Percentiles rank a stretch among this genome's conserved stretches.
Evolutionary conservation across 2,888 invertebrate genomes (phyloP).

Genomic region (Perithous albicinctus): DNA sequence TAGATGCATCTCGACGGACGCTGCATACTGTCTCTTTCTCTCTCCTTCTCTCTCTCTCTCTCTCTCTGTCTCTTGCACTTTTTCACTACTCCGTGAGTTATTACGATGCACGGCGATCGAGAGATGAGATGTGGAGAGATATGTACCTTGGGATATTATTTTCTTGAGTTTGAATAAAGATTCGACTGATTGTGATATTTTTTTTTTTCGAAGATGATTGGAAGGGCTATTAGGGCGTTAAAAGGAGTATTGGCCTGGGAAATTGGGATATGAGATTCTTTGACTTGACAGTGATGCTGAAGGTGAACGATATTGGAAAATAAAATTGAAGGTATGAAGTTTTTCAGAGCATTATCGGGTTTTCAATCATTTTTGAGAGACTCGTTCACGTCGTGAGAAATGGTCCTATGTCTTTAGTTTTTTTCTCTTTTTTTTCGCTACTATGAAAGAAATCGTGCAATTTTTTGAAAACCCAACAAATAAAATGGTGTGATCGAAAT

Average conservation of each 20-base stretch:
- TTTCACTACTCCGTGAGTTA: neutral
- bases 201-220: neutral
- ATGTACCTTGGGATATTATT: neutral
- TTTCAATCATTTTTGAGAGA: neutral
- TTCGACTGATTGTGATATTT: slow-evolving; percentile 1
- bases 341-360: neutral
- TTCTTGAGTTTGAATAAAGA: neutral
- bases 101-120: slow-evolving; percentile 5
- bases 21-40: neutral
- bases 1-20: slow-evolving; percentile 11
- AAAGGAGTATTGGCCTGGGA: neutral
- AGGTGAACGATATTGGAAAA: neutral
- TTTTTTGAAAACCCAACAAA: too few species aligned
- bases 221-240: neutral
- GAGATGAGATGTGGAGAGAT: slow-evolving; percentile 8
- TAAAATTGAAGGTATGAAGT: neutral
- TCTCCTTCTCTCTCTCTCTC: neutral
- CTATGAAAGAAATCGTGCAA: neutral
- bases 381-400: neutral
- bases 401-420: neutral
- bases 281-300: neutral
- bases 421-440: neutral
- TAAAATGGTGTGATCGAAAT: too few species aligned
- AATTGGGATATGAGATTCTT: neutral
- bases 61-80: neutral